phyloP scores from a whole-genome alignment of 2,113 vertebrate species.

The Lophotis ruficrista region DNA sequence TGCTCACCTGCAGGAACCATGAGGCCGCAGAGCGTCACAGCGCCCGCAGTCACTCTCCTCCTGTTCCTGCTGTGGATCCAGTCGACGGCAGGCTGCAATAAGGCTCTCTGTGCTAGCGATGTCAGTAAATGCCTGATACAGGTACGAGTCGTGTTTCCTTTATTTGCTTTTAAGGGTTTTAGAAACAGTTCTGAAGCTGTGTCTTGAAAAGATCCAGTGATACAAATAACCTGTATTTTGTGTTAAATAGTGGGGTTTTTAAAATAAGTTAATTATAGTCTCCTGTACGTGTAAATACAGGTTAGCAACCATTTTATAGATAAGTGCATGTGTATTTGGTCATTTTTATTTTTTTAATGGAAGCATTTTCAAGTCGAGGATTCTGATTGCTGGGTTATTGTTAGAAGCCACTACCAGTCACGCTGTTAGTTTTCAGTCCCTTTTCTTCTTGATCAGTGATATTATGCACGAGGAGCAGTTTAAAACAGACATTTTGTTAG shows the following conservation, averaged over 20 bases:
- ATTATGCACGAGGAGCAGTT: neutral
- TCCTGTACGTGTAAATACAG: neutral
- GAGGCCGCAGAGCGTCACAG: constrained; percentile 76
- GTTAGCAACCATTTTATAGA: neutral
- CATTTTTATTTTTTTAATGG: neutral
- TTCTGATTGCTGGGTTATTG: neutral
- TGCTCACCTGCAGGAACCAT: constrained; percentile 72
- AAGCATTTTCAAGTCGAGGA: neutral
- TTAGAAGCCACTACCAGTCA: neutral
- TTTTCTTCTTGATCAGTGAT: neutral
- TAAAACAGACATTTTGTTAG: neutral
- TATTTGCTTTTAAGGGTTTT: neutral
- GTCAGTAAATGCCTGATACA: constrained; percentile 99
- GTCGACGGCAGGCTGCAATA: constrained; percentile 86
- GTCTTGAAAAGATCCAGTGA: neutral
- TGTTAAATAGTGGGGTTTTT: neutral
- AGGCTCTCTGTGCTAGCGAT: constrained; percentile 95
- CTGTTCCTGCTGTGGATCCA: constrained; percentile 81
- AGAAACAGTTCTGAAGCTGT: neutral
- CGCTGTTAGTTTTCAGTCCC: neutral
- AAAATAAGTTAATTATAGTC: neutral
- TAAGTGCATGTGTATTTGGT: neutral
- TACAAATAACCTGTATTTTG: neutral
- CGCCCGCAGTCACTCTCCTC: constrained; percentile 68
- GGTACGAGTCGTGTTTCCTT: constrained; percentile 69